These are phyloP conservation scores for Tympanuchus pallidicinctus DNA, from an alignment of 2,113 vertebrate species.

Conservation along the genomic window DNA sequence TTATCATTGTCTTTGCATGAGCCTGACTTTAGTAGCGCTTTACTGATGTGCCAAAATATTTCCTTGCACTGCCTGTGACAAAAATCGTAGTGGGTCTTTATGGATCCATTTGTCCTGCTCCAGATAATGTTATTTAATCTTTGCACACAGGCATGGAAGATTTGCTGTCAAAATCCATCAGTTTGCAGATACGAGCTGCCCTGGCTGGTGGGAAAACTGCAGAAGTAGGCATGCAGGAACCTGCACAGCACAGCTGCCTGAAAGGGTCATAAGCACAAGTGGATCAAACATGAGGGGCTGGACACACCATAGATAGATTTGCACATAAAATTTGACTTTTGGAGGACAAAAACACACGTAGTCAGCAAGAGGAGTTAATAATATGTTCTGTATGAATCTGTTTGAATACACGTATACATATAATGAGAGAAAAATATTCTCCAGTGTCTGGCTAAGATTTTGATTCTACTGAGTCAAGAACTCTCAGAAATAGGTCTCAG, in stretches of 20 bases:
- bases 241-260: not conserved
- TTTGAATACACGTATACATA: not conserved
- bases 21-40: not conserved
- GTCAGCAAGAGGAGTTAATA: not conserved
- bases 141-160: not conserved
- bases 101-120: not conserved
- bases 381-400: not conserved
- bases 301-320: not conserved
- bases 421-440: not conserved
- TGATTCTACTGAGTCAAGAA: not conserved
- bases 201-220: not conserved
- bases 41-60: not conserved
- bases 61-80: constrained; percentile 11
- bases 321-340: not conserved
- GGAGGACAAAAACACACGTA: not conserved
- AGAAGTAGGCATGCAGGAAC: not conserved
- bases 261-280: not conserved
- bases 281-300: not conserved
- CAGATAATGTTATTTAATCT: constrained; percentile 18
- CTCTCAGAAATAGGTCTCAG: not conserved
- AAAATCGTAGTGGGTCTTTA: not conserved
- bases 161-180: not conserved
- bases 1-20: not conserved
- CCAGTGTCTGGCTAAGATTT: not conserved
- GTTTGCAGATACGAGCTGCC: constrained; percentile 13